These are phyloP conservation scores for Brachyptera risi DNA, from an alignment of 2,888 invertebrate genomes.

Conservation along the genomic window DNA sequence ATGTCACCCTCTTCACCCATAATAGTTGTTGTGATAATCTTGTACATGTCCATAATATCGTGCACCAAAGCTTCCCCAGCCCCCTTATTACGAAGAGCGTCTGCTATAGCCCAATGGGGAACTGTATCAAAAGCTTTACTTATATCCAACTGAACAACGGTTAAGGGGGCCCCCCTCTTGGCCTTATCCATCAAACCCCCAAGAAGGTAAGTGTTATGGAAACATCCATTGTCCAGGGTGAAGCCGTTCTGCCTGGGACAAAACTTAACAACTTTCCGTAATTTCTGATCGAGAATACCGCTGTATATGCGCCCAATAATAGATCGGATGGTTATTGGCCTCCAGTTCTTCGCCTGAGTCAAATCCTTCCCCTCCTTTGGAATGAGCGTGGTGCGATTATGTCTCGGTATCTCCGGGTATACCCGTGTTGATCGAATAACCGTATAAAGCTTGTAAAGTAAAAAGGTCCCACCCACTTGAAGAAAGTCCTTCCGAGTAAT, in stretches of 20 bases:
- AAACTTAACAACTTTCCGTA: constrained; percentile 14
- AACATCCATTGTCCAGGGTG: neutral
- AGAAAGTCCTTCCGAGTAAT: neutral
- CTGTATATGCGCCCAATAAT: constrained; percentile 29
- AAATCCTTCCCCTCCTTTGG: neutral
- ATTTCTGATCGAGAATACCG: constrained; percentile 27
- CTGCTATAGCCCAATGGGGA: constrained; percentile 35
- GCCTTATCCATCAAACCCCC: constrained; percentile 13
- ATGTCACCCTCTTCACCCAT: neutral
- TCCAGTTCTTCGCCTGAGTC: neutral
- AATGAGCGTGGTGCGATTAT: neutral
- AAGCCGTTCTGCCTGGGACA: constrained; percentile 32
- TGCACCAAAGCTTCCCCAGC: neutral
- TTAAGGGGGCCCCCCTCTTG: constrained; percentile 32
- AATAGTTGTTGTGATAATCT: neutral
- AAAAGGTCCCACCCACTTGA: neutral
- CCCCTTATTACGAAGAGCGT: neutral
- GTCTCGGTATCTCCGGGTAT: neutral
- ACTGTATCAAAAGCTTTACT: constrained; percentile 45
- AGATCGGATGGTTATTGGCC: constrained; percentile 26
- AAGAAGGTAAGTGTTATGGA: constrained; percentile 34
- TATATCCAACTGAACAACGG: constrained; percentile 41
- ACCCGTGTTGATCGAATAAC: neutral
- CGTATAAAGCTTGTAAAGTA: neutral
- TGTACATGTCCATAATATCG: neutral